Evolutionary conservation across 2,888 invertebrate genomes (phyloP).

Genomic region (Troides helena): DNA sequence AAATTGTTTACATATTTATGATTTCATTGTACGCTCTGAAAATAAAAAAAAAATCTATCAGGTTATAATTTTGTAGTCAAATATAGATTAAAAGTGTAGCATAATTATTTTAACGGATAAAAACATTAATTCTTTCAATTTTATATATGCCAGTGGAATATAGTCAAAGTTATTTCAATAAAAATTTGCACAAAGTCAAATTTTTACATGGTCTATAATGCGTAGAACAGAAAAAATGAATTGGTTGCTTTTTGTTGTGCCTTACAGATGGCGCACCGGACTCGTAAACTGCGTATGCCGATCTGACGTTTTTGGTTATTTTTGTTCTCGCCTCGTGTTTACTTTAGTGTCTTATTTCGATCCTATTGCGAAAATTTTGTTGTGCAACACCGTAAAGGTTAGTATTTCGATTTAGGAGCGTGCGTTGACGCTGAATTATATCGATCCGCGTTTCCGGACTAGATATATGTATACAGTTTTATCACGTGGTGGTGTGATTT

Average conservation of each 20-base stretch:
- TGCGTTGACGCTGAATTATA: constrained; percentile 55
- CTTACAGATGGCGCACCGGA: constrained; percentile 75
- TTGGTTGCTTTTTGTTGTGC: constrained; percentile 60
- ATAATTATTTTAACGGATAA: not conserved
- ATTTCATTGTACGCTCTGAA: constrained; percentile 9
- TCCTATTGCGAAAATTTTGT: constrained; percentile 72
- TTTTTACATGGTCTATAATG: constrained; percentile 30
- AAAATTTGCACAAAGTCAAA: constrained; percentile 9
- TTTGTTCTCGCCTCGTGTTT: constrained; percentile 81
- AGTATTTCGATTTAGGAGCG: constrained; percentile 57
- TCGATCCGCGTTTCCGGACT: constrained; percentile 72
- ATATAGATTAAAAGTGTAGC: not conserved
- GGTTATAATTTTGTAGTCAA: not conserved
- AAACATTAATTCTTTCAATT: not conserved
- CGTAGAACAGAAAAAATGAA: constrained; percentile 48
- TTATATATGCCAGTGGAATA: not conserved
- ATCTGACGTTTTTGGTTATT: constrained; percentile 81
- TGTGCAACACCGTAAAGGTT: constrained; percentile 67
- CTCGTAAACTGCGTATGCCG: constrained; percentile 78
- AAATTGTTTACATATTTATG: constrained; percentile 17
- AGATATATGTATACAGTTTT: constrained; percentile 78
- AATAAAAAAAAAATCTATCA: not conserved
- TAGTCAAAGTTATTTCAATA: constrained; percentile 27
- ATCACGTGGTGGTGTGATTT: constrained; percentile 82
- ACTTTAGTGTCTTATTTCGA: constrained; percentile 79